phyloP scores from a whole-genome alignment of 2,113 vertebrate genomes.

The Eulemur macaco region DNA sequence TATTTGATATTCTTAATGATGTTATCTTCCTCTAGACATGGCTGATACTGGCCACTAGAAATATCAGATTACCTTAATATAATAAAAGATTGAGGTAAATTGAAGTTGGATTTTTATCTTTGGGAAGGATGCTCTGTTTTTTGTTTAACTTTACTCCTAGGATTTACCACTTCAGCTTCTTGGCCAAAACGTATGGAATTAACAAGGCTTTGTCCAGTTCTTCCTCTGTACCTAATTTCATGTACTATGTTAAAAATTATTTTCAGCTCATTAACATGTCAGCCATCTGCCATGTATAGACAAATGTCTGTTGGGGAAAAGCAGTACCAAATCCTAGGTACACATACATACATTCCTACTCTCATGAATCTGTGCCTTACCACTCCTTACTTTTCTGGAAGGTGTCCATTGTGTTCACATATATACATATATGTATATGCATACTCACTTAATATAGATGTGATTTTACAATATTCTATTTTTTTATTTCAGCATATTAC shows the following conservation, averaged over 20 bases:
- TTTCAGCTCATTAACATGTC: not conserved
- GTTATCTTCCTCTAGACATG: not conserved
- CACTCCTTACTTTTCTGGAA: not conserved
- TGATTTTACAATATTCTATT: not conserved
- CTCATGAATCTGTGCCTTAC: not conserved
- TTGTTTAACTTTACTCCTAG: not conserved
- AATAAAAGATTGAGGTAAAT: not conserved
- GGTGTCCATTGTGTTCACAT: not conserved
- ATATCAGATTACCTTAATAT: not conserved
- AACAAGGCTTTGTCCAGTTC: not conserved
- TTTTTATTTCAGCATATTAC: no score
- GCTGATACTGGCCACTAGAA: not conserved
- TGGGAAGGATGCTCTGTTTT: not conserved
- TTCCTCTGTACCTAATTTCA: not conserved
- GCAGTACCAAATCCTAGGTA: not conserved
- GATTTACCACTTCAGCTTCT: not conserved
- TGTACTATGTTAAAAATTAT: slow-evolving; percentile 12
- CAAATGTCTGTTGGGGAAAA: not conserved
- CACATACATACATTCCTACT: rapidly evolving
- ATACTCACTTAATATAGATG: not conserved
- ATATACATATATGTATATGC: rapidly evolving
- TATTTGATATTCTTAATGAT: not conserved
- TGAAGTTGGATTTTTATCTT: not conserved
- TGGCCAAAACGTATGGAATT: not conserved
- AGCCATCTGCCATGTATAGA: not conserved